Percentiles rank a stretch among this genome's conserved stretches.
Evolutionary conservation across 2,113 vertebrate species (phyloP).

Genomic region (Pluvianellus socialis): DNA sequence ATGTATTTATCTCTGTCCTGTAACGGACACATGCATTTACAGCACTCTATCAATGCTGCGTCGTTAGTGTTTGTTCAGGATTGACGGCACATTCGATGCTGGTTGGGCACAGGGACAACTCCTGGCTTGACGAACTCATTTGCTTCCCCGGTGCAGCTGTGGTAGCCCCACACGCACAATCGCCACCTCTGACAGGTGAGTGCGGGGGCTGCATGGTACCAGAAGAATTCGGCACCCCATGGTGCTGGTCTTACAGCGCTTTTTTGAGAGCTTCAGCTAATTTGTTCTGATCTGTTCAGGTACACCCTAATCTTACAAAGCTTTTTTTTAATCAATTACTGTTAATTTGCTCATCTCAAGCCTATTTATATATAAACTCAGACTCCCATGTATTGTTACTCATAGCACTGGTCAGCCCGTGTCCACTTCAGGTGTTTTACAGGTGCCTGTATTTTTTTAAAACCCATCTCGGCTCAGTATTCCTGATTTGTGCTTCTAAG

Average conservation of each 20-base stretch:
- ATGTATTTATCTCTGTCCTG: conserved; percentile 30
- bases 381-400: background rate
- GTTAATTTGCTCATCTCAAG: background rate
- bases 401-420: background rate
- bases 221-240: background rate
- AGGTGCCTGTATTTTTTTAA: background rate
- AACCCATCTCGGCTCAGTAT: background rate
- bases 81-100: conserved; percentile 21
- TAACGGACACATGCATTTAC: background rate
- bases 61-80: background rate
- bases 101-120: background rate
- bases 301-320: background rate
- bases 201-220: background rate
- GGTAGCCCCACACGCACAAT: background rate
- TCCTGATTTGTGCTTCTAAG: background rate
- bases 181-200: background rate
- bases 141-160: background rate
- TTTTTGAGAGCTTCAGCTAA: background rate
- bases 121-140: background rate
- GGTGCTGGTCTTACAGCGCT: background rate
- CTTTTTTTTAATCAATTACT: background rate
- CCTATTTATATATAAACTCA: background rate
- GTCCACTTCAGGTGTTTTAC: background rate
- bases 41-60: background rate
- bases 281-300: background rate